Conservation (phyloP, 2,113 vertebrate genomes). For the Setophaga petechia region DNA sequence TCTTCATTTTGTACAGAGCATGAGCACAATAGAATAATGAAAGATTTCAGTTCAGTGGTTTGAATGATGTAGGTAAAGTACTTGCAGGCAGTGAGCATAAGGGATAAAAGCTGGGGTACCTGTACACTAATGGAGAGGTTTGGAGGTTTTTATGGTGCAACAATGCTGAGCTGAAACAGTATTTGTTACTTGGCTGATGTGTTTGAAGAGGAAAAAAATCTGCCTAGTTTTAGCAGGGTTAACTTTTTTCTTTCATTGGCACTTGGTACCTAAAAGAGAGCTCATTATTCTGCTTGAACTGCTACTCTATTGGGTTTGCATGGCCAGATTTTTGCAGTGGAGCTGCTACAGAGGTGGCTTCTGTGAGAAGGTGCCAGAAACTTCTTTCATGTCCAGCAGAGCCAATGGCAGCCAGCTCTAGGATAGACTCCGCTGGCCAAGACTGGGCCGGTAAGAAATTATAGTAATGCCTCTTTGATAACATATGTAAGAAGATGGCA, state of each 20-base stretch:
- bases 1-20: neutral
- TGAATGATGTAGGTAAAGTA: slow-evolving; percentile 12
- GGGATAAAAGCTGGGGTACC: neutral
- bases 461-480: neutral
- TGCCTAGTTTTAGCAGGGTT: neutral
- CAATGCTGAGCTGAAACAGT: neutral
- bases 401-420: rapidly evolving
- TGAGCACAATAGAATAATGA: slow-evolving; percentile 32
- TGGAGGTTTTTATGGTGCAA: neutral
- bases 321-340: neutral
- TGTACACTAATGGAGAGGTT: neutral
- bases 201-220: neutral
- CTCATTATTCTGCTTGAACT: slow-evolving; percentile 37
- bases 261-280: neutral
- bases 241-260: slow-evolving; percentile 30
- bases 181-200: neutral
- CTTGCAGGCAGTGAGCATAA: neutral
- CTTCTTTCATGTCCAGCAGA: neutral
- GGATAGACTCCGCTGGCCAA: neutral
- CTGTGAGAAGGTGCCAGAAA: neutral
- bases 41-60: neutral
- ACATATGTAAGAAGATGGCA: neutral
- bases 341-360: neutral
- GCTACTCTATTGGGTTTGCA: neutral
- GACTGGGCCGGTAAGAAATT: rapidly evolving